Evolutionary conservation across 2,797 vertebrate species (phyloP).

Genomic region (Mormyrus hasselquistii): DNA sequence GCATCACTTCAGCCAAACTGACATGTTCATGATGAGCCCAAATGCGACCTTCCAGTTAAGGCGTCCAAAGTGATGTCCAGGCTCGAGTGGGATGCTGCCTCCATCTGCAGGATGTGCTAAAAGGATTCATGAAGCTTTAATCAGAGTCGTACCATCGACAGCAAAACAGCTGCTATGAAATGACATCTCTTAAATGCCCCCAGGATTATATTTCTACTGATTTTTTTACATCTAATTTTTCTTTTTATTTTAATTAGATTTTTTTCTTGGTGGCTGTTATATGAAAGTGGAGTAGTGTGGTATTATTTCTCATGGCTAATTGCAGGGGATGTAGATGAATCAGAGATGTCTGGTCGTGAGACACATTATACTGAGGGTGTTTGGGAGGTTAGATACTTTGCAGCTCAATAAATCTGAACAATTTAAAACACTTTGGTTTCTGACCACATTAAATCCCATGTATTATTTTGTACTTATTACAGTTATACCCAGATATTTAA

Average conservation of each 20-base stretch:
- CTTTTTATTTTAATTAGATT: neutral
- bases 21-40: neutral
- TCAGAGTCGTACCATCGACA: neutral
- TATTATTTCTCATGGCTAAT: neutral
- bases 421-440: neutral
- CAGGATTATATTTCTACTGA: neutral
- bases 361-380: neutral
- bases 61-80: neutral
- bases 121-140: neutral
- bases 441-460: neutral
- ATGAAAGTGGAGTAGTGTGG: neutral
- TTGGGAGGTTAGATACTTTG: neutral
- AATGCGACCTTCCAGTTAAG: neutral
- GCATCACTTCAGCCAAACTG: neutral
- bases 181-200: neutral
- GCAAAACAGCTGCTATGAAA: neutral
- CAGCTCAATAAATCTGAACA: neutral
- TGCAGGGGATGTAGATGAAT: neutral
- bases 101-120: neutral
- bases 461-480: slow-evolving; percentile 1
- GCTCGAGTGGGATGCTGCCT: neutral
- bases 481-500: neutral
- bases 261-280: neutral
- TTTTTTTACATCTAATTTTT: neutral
- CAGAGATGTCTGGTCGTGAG: neutral